Conservation (phyloP, 2,888 invertebrate species). For the Bombylius discolor region DNA sequence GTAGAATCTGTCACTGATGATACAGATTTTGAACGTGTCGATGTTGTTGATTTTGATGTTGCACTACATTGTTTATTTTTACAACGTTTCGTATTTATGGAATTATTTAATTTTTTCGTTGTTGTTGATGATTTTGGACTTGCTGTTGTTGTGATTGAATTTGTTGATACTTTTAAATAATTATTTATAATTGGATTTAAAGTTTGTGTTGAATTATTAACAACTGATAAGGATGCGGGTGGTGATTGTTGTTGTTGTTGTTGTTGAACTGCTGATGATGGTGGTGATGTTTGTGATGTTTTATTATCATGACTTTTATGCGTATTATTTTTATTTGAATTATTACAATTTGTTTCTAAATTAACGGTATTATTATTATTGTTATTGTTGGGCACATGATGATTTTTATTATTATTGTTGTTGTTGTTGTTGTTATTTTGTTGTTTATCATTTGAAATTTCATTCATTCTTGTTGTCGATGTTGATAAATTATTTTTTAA, state of each 20-base stretch:
- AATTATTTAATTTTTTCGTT: background rate
- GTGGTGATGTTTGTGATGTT: too few relatives aligned
- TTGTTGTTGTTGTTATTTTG: too few relatives aligned
- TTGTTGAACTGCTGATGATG: too few relatives aligned
- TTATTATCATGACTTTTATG: too few relatives aligned
- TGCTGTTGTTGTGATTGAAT: conserved; percentile 18
- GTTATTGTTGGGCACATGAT: background rate
- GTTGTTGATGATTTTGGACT: background rate
- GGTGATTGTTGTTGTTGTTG: too few relatives aligned
- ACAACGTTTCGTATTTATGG: background rate
- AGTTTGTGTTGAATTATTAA: background rate
- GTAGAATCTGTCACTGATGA: background rate
- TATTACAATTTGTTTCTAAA: background rate
- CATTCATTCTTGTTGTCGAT: background rate
- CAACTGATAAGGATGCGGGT: too few relatives aligned
- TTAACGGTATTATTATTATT: background rate
- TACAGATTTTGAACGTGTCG: conserved; percentile 11
- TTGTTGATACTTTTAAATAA: conserved; percentile 27
- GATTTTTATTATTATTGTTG: background rate
- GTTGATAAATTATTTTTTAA: background rate
- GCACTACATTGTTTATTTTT: background rate
- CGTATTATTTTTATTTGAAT: background rate
- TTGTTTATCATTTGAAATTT: too few relatives aligned
- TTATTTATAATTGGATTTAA: conserved; percentile 28
- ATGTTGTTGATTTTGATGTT: too few relatives aligned